Base-by-base conservation (phyloP, 2,797 vertebrate species). In the Agapornis canus region DNA sequence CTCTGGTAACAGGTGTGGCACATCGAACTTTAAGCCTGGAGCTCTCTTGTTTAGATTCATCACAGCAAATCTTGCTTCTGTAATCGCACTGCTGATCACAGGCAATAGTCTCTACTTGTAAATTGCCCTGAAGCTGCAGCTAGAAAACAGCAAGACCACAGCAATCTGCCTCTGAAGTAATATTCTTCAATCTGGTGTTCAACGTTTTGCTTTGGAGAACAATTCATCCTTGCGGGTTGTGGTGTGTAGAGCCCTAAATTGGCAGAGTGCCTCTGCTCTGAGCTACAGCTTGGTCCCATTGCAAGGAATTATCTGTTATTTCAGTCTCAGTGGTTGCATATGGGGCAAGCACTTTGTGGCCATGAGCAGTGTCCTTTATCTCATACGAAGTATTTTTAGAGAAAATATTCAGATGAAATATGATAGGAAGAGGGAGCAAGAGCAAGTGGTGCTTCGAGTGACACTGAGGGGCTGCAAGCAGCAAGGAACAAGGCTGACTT, bases 401-500 rank as follows among this genome's bases (percentile, higher is more conserved):
- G 26, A 22, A 87, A 64, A 64, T 52, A 47, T 52, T 5, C 21
- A 29, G 54, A 9, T 77, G 82, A 7, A 7, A 9, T 47, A 31
- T 0, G 3, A 1, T 51, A 80, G 20, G 56, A 57, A 65, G 64
- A 51, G 42, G 43, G 65, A 90, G 39, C 54, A 20, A 70, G 71
- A 64, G 31, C 52, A n/a, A 59, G 80, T 1, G 2, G 39, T 66
- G 64, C 90, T 77, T 51, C 37, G 22, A 75, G 52, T 59, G 86
- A 56, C 85, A 71, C 47, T 6, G 13, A 56, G 59, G 52, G 66
- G 37, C 69, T 89, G 64, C 77, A 59, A 65, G 81, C 60, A 40
- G 76, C 64, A 65, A 73, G 76, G 64, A 91, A 69, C 90, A 93
- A 86, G 56, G 63, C 68, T 86, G 77, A 9, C 84, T 82, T 92